These are phyloP conservation scores for Muscicapa striata DNA, from an alignment of 2,797 vertebrate species.

Conservation along the genomic window DNA sequence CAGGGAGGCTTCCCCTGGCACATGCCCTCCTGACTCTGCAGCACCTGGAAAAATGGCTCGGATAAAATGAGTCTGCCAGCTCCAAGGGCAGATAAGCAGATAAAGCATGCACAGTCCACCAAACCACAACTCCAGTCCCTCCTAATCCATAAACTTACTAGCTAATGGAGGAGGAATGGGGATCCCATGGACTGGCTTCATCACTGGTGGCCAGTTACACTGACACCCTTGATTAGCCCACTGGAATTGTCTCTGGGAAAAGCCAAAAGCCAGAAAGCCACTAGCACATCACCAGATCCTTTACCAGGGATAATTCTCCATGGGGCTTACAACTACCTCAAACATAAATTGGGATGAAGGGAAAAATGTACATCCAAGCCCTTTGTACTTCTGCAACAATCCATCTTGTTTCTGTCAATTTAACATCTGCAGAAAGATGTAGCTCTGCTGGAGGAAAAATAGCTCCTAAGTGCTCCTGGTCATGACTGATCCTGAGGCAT, in stretches of 20 bases:
- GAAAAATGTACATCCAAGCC: not conserved
- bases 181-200: not conserved
- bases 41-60: fast-evolving
- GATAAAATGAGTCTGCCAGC: not conserved
- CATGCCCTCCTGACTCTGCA: not conserved
- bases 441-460: conserved; percentile 17
- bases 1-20: not conserved
- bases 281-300: not conserved
- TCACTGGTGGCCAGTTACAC: not conserved
- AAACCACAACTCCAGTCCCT: not conserved
- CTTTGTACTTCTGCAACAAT: not conserved
- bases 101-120: fast-evolving
- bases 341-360: not conserved
- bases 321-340: not conserved
- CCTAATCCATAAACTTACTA: not conserved
- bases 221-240: not conserved
- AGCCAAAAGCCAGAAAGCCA: not conserved
- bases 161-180: not conserved
- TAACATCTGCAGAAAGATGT: conserved; percentile 31
- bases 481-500: not conserved
- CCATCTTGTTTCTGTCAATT: conserved; percentile 40
- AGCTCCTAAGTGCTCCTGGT: not conserved
- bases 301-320: not conserved
- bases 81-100: not conserved
- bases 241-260: not conserved